Evolutionary conservation across 2,113 vertebrate species (phyloP).

Genomic region (Choloepus hoffmanni): DNA sequence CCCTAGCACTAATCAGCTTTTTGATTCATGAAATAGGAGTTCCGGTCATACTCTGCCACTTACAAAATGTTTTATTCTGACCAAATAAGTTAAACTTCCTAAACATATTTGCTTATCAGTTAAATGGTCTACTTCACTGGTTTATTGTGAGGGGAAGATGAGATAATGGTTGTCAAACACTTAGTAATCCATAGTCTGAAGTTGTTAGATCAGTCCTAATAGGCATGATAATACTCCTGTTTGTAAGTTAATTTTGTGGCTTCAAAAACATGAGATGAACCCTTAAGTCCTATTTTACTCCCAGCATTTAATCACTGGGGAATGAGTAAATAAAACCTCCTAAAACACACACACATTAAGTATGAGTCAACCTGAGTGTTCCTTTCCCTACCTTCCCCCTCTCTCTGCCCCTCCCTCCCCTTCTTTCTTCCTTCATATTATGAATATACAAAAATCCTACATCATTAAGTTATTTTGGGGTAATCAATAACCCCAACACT

Average conservation of each 20-base stretch:
- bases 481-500: neutral
- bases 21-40: neutral
- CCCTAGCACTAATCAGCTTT: neutral
- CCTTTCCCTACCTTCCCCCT: neutral
- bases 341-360: neutral
- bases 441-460: neutral
- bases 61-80: neutral
- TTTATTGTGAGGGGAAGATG: neutral
- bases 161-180: neutral
- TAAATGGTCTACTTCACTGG: neutral
- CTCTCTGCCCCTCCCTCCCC: neutral
- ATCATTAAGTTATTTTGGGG: neutral
- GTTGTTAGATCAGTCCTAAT: neutral
- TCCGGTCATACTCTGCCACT: neutral
- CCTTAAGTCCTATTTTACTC: neutral
- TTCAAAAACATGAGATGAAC: neutral
- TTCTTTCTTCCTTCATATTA: neutral
- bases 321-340: neutral
- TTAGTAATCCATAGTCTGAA: neutral
- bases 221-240: neutral
- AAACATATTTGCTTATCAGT: neutral
- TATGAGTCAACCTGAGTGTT: neutral
- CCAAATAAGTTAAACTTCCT: neutral
- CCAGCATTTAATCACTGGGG: neutral
- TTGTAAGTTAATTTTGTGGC: neutral